Evolutionary conservation across 2,888 invertebrate species (phyloP), one percentile per base, ranked within the genome.

Genomic region (Mechanitis mazaeus): DNA sequence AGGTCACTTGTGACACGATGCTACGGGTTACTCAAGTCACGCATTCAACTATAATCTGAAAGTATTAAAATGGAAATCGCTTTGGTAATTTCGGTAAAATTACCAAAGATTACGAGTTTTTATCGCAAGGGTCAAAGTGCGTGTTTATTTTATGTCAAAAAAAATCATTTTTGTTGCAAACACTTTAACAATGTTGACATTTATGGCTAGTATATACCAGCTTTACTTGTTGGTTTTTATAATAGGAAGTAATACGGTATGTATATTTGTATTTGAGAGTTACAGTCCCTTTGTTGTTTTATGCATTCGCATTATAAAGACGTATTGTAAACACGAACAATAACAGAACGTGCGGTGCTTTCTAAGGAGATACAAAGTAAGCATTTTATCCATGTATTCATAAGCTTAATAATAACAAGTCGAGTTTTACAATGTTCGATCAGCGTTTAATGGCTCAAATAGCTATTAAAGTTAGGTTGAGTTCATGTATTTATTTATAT

Each of bases 11-110:
- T 80, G 82, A 83, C 85, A 85, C 85, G 84, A 83, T 79, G 79
- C 80, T 83, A 84, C 83, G 83, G 75, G 80, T 88, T 88, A 78
- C 86, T 76, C 85, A 83, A 88, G 85, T 85, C 87, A 86, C 87
- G 86, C 82, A 64, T 59, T 50, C 50, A 3, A 5, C 6, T 9
- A 50, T 11, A 50, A 31, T 50, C 50, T n/a, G 9, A 31, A 50
- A 31, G 50, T 31, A 50, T 31, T n/a, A 50, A 50, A 50, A 50
- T 50, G 9, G 28, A 50, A 50, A 50, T 31, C 11, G 50, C 28
- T 28, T 31, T 31, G 28, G 31, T 50, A 6, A 31, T 50, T 50
- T 50, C 31, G 50, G 9, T 50, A 50, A 28, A 31, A 50, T 31
- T 31, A 50, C 50, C 31, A 7, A 31, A 31, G 50, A 50, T 31